Percentiles rank a stretch among this genome's conserved stretches.
Evolutionary conservation across 2,888 invertebrate species (phyloP).

Genomic region (Leptinotarsa haldemani): DNA sequence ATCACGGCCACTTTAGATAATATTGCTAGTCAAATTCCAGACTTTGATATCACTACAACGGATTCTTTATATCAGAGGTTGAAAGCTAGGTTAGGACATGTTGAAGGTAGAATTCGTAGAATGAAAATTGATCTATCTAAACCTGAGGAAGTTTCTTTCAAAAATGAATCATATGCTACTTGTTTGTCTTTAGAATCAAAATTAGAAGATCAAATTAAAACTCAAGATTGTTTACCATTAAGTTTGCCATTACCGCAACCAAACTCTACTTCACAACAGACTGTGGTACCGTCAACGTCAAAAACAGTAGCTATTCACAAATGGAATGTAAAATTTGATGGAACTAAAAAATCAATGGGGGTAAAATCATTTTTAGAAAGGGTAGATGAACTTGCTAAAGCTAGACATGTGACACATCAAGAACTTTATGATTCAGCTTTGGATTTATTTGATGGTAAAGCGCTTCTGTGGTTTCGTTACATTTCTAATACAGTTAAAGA

Average conservation of each 20-base stretch:
- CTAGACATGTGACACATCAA: constrained; percentile 25
- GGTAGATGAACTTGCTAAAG: constrained; percentile 30
- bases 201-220: constrained; percentile 3
- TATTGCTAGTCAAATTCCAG: constrained; percentile 1
- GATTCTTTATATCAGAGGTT: constrained; percentile 23
- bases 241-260: too few relatives aligned
- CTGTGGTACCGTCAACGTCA: too few relatives aligned
- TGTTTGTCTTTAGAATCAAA: constrained; percentile 8
- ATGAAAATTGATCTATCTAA: constrained; percentile 13
- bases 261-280: too few relatives aligned
- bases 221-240: too few relatives aligned
- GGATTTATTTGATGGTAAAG: constrained; percentile 31
- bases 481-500: constrained; percentile 22
- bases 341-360: constrained; percentile 22
- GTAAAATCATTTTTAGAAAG: constrained; percentile 32
- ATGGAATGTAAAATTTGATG: constrained; percentile 26
- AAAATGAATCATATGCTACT: constrained; percentile 26
- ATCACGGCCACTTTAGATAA: background rate
- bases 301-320: too few relatives aligned
- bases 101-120: constrained; percentile 10
- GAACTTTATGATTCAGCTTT: constrained; percentile 17
- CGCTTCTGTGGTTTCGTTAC: constrained; percentile 27
- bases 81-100: constrained; percentile 17
- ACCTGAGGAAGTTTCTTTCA: constrained; percentile 11
- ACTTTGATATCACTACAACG: constrained; percentile 7